These are phyloP conservation scores for Adelphocoris suturalis DNA, from an alignment of 2,888 invertebrate genomes.

Conservation along the genomic window DNA sequence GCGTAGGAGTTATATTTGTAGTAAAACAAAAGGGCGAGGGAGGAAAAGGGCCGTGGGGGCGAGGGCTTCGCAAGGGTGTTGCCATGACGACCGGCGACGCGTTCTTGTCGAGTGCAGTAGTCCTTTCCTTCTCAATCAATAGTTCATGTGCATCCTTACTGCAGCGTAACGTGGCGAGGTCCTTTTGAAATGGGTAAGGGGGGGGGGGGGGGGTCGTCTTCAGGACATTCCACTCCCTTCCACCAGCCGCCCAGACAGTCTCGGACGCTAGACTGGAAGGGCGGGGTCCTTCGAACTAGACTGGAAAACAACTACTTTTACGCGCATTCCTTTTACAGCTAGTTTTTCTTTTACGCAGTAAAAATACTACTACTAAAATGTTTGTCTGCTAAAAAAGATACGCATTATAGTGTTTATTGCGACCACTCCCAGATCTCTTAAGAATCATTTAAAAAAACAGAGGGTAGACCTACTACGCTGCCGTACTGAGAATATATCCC, in stretches of 20 bases:
- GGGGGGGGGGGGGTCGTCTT: background rate
- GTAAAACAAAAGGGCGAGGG: conserved; percentile 65
- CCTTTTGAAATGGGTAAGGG: background rate
- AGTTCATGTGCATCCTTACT: conserved; percentile 70
- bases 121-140: conserved; percentile 69
- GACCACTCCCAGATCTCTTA: too few species aligned
- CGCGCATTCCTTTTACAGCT: too few species aligned
- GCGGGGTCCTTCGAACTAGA: too few species aligned
- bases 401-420: too few species aligned
- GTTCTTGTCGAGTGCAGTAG: conserved; percentile 68
- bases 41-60: conserved; percentile 14
- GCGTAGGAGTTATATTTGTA: conserved; percentile 58
- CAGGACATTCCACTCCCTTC: background rate
- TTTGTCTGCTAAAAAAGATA: too few species aligned
- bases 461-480: too few species aligned
- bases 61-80: conserved; percentile 69
- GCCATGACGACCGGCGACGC: conserved; percentile 74
- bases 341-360: too few species aligned
- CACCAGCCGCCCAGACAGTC: conserved; percentile 1
- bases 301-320: too few species aligned
- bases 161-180: conserved; percentile 49
- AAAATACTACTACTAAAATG: too few species aligned
- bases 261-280: too few species aligned
- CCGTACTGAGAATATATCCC: too few species aligned
- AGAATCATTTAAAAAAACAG: too few species aligned